Percentiles rank a stretch among this genome's conserved stretches.
phyloP scores from a whole-genome alignment of 2,888 invertebrate species.

The Drosophila leonis region DNA sequence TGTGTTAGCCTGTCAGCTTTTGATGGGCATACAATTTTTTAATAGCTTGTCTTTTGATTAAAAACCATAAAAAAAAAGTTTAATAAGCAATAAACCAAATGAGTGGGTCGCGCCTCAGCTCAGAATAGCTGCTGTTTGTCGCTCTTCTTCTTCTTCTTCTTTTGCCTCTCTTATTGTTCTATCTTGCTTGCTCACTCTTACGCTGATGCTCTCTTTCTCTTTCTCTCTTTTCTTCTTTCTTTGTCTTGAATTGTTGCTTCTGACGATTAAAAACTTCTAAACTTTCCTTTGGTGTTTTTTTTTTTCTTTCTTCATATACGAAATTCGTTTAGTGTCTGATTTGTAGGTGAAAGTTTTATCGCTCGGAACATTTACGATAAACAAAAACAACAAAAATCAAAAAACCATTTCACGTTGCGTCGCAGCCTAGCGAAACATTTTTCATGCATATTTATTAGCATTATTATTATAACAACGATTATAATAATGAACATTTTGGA shows the following conservation, averaged over 20 bases:
- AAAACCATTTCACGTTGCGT: conserved; percentile 26
- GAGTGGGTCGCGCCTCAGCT: conserved; percentile 39
- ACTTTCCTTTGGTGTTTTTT: conserved; percentile 50
- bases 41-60: conserved; percentile 58
- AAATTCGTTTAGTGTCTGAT: conserved; percentile 53
- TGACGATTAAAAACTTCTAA: conserved; percentile 50
- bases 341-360: conserved; percentile 68
- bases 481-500: conserved; percentile 18
- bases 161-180: conserved; percentile 1
- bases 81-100: conserved; percentile 63
- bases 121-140: conserved; percentile 31
- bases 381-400: conserved; percentile 5
- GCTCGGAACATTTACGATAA: conserved; percentile 45
- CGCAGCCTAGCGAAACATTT: conserved; percentile 27
- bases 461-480: conserved; percentile 25
- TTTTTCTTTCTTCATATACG: conserved; percentile 20
- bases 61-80: conserved; percentile 54
- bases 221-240: conserved; percentile 7
- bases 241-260: conserved; percentile 4
- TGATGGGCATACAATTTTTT: conserved; percentile 53
- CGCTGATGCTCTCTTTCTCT: neutral
- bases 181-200: conserved; percentile 2
- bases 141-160: neutral
- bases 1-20: conserved; percentile 34
- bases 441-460: conserved; percentile 55